Base-by-base conservation (phyloP, 2,113 vertebrate species). In the Acinonyx jubatus region DNA sequence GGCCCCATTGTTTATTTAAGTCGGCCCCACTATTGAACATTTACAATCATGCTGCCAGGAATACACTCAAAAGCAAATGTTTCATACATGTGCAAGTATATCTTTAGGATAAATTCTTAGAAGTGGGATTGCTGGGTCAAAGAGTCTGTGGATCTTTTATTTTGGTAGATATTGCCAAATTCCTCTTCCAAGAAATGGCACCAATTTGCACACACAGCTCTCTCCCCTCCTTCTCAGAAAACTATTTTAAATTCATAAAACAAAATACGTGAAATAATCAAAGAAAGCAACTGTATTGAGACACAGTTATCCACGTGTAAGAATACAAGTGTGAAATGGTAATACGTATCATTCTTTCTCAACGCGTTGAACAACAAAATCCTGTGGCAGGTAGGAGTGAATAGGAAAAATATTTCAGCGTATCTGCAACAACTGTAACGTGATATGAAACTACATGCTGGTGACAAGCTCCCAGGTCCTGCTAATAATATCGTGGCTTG, bases 181-280 rank as follows among this genome's bases (percentile, higher is more conserved):
- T 95, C 94, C 68, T 94, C 63, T 87, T 76, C 65, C 65, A 89
- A 94, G 36, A 80, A 61, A 57, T 65, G 38, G 1, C 1, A 69
- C 31, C 69, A 74, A 81, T 33, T 65, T 65, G 1, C 33, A 61
- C 6, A 76, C 13, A 41, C 15, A 61, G 41, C 4, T 63, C 8
- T 5, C 50, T 69, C 33, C 65, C 19, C 23, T 93, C 74, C 38
- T 79, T 89, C 55, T 84, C 27, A 83, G 92, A 85, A 85, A 71
- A 69, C 27, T 94, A 85, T 90, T 94, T 95, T 94, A 94, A 94
- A 71, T 82, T n/a, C 45, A 48, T 96, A 83, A 95, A 78, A 74
- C 41, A 69, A 96, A 89, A 92, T 61, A 31, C 2, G 84, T 25
- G 63, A 27, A 5, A 4, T 36, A 83, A 65, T 8, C 57, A 74